Evolutionary conservation across 2,797 vertebrate species (phyloP), one percentile per base, ranked within the genome.

Genomic region (Alcedo atthis): DNA sequence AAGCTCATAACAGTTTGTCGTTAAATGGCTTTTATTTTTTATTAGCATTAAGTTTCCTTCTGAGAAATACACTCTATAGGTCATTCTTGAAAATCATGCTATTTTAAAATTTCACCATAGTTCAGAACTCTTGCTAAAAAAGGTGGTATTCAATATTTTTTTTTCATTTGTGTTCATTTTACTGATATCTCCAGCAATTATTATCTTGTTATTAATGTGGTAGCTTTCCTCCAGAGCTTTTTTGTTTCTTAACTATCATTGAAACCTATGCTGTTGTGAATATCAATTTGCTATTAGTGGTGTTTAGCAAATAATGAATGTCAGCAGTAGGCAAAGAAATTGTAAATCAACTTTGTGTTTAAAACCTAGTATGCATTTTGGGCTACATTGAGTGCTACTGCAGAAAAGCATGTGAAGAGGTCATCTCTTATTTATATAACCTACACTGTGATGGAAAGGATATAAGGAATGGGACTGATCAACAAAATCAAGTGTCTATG

Each of bases 221-320:
- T 22, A 59, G 20, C 48, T 83, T 89, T 78, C 64, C 89, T 75
- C 33, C 58, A 51, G 40, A 75, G n/a, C 22, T 42, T 71, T 77
- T 77, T 81, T 42, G n/a, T 77, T 83, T 49, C 6, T 53, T 85
- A 85, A 40, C n/a, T 53, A 71, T 16, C 35, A 87, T 28, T 46
- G 66, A 71, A 92, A 54, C 22, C 21, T 75, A 8, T 66, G 33
- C 15, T 58, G 37, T 66, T 89, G 20, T 55, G 85, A 85, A 92
- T 92, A 54, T 85, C 55, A 78, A 55, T 71, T 91, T 89, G 20
- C 26, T 83, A 4, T 87, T 75, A 83, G 17, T 35, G 17, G 49
- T 87, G 46, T 74, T 90, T 64, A 78, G 33, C 82, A 81, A 81
- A 37, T 81, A 93, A 81, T 78, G 58, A 68, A 78, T 71, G 15